These are phyloP conservation scores for Erebia ligea DNA, from an alignment of 2,888 invertebrate genomes.

Conservation along the genomic window DNA sequence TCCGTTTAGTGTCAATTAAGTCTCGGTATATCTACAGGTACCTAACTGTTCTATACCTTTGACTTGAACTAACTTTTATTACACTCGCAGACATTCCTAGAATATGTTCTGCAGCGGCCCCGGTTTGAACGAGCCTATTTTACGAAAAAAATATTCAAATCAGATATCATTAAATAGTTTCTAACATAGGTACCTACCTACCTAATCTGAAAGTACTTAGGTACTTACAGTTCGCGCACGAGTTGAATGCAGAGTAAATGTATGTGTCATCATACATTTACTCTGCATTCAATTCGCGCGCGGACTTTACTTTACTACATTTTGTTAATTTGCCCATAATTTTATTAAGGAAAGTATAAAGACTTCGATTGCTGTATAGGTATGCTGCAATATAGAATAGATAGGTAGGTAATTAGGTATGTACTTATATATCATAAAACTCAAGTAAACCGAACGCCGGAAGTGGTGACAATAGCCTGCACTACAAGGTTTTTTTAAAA, in stretches of 20 bases:
- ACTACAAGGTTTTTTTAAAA: slow-evolving; percentile 18
- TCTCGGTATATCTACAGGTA: background rate
- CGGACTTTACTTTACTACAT: too few species aligned
- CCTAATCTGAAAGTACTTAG: too few species aligned
- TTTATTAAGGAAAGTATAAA: background rate
- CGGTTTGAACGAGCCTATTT: background rate
- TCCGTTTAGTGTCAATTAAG: slow-evolving; percentile 24
- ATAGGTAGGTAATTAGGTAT: background rate
- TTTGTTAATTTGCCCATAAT: background rate
- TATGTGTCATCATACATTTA: too few species aligned
- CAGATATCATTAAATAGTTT: background rate
- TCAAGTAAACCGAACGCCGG: slow-evolving; percentile 8
- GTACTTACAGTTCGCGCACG: too few species aligned
- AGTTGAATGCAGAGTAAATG: too few species aligned
- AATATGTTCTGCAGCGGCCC: background rate
- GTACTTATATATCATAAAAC: background rate
- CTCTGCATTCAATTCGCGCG: too few species aligned
- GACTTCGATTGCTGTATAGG: background rate
- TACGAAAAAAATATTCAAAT: background rate
- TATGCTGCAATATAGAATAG: background rate
- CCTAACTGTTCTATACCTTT: background rate
- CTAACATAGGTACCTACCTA: background rate
- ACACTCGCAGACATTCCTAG: background rate
- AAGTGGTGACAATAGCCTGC: slow-evolving; percentile 16
- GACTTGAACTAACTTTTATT: background rate